A percentile compares a stretch with the other conserved stretches of the same genome.
Evolutionary conservation across 2,797 vertebrate genomes (phyloP).

Genomic region (Siniperca scherzeri): DNA sequence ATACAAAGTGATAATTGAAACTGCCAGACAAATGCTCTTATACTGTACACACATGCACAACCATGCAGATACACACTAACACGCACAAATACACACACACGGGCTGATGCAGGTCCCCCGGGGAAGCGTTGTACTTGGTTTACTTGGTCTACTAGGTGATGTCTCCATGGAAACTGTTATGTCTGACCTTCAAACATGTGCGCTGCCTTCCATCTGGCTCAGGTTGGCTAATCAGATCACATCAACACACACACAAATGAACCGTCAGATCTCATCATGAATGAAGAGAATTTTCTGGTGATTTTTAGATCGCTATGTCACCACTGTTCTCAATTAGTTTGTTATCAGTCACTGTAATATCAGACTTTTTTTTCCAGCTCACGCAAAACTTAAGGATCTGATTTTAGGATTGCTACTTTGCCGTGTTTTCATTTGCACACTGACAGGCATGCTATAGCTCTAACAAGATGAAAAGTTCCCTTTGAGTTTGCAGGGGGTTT

Average conservation of each 20-base stretch:
- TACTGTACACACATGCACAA: constrained; percentile 5
- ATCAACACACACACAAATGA: constrained; percentile 63
- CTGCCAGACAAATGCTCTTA: constrained; percentile 9
- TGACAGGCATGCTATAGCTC: constrained; percentile 36
- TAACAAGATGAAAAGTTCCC: constrained; percentile 66
- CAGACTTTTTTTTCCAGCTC: background rate
- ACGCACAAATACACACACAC: constrained; percentile 17
- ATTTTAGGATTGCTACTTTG: constrained; percentile 23
- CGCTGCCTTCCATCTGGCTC: constrained; percentile 76
- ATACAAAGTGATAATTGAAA: constrained; percentile 15
- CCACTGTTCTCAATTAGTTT: background rate
- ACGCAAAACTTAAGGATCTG: constrained; percentile 11
- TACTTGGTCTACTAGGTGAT: constrained; percentile 71
- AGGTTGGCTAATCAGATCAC: constrained; percentile 78
- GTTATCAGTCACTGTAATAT: background rate
- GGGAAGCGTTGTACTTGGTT: constrained; percentile 61
- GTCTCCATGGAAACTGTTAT: constrained; percentile 84
- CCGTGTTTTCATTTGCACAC: constrained; percentile 44
- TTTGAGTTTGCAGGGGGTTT: constrained; percentile 54
- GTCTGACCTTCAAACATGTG: constrained; percentile 83
- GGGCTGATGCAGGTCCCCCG: constrained; percentile 49
- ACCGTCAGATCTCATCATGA: constrained; percentile 43
- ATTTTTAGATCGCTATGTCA: constrained; percentile 21
- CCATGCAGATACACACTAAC: constrained; percentile 1
- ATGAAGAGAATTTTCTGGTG: background rate